A percentile compares a stretch with the other conserved stretches of the same genome.
phyloP scores from a whole-genome alignment of 2,888 invertebrate genomes.

The Sclerodermus sp. region DNA sequence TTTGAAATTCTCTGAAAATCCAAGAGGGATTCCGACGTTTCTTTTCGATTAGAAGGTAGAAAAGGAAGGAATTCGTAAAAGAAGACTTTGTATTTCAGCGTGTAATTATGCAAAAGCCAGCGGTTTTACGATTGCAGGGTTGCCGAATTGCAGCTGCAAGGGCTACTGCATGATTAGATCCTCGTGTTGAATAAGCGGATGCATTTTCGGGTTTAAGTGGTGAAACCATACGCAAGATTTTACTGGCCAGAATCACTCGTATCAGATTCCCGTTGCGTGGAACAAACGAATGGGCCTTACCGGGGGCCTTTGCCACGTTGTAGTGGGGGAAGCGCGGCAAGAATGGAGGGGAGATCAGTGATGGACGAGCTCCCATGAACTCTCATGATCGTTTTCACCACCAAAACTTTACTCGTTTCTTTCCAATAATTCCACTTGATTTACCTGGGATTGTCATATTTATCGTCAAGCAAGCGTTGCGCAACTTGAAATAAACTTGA shows the following conservation, averaged over 20 bases:
- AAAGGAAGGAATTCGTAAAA: too few species aligned
- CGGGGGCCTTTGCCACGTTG: constrained; percentile 21
- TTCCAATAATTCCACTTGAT: too few species aligned
- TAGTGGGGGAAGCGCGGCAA: constrained; percentile 34
- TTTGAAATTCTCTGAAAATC: too few species aligned
- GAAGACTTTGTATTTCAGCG: constrained; percentile 1
- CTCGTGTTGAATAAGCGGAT: constrained; percentile 38
- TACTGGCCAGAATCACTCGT: too few species aligned
- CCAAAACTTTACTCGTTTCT: too few species aligned
- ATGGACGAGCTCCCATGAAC: constrained; percentile 45
- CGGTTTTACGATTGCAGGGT: constrained; percentile 48
- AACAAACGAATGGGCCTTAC: neutral
- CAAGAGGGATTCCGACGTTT: too few species aligned
- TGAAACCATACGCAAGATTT: constrained; percentile 9
- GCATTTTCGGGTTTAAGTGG: constrained; percentile 35
- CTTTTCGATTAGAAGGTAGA: too few species aligned
- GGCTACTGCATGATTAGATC: constrained; percentile 34
- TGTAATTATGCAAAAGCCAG: constrained; percentile 51
- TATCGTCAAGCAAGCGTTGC: too few species aligned
- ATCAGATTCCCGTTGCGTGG: too few species aligned
- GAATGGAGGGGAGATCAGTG: constrained; percentile 36
- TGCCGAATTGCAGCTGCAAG: constrained; percentile 41
- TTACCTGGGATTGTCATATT: too few species aligned
- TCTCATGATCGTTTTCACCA: too few species aligned
- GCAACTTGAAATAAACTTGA: too few species aligned